Conservation (phyloP, 2,888 invertebrate genomes). For the Synergus japonicus region DNA sequence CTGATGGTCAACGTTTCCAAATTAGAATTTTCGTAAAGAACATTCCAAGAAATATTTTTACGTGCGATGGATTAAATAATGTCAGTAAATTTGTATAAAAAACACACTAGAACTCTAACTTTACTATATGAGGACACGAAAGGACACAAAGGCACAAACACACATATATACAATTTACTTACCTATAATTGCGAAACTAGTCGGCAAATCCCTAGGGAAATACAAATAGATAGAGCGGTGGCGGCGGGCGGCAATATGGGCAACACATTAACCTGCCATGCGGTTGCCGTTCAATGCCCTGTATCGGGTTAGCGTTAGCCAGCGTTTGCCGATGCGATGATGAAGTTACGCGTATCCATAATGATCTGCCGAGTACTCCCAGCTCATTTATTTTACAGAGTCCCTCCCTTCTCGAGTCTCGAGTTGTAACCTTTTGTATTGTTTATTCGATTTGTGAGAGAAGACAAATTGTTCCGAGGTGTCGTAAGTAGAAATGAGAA, state of each 20-base stretch:
- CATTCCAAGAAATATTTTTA: too few relatives aligned
- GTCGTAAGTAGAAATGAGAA: not conserved
- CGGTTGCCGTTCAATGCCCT: not conserved
- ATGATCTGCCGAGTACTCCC: not conserved
- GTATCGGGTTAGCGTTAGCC: constrained; percentile 22
- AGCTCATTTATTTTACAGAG: not conserved
- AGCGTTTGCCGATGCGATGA: not conserved
- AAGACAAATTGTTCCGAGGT: not conserved
- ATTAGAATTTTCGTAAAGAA: too few relatives aligned
- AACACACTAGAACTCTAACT: too few relatives aligned
- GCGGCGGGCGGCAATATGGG: constrained; percentile 45
- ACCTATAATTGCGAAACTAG: not conserved
- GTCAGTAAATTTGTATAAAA: too few relatives aligned
- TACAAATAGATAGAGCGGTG: constrained; percentile 53
- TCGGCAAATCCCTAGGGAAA: constrained; percentile 53
- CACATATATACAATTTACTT: constrained; percentile 24
- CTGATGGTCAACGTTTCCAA: too few relatives aligned
- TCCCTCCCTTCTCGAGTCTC: not conserved
- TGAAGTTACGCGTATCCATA: constrained; percentile 24
- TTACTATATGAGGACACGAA: constrained; percentile 15
- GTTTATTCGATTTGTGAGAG: not conserved
- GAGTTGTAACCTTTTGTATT: not conserved
- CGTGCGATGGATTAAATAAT: too few relatives aligned
- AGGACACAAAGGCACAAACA: not conserved
- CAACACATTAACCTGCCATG: constrained; percentile 48